These are phyloP conservation scores for Frieseomelitta varia DNA, from an alignment of 1,140 invertebrate genomes.

Conservation along the genomic window DNA sequence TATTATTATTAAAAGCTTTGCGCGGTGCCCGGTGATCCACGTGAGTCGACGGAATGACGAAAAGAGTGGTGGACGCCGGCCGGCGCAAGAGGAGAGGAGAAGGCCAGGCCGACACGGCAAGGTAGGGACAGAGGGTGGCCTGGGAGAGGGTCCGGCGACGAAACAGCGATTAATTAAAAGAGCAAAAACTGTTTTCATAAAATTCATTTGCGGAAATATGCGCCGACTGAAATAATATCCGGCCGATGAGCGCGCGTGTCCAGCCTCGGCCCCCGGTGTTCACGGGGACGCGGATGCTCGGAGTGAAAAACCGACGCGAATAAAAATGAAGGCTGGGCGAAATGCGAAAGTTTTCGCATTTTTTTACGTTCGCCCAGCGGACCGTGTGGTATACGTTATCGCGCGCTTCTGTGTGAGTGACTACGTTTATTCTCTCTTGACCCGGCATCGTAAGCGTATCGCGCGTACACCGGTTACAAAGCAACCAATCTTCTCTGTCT, in stretches of 20 bases:
- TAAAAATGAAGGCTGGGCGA: slow-evolving; percentile 62
- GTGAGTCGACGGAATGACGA: slow-evolving; percentile 49
- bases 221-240: slow-evolving; percentile 82
- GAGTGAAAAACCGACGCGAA: slow-evolving; percentile 58
- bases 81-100: neutral
- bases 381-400: slow-evolving; percentile 50
- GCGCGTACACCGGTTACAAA: slow-evolving; percentile 46
- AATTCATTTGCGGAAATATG: slow-evolving; percentile 82
- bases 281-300: slow-evolving; percentile 37
- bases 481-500: slow-evolving; percentile 47
- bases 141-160: slow-evolving; percentile 38
- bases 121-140: neutral
- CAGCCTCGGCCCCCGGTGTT: slow-evolving; percentile 26
- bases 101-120: neutral
- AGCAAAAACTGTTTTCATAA: slow-evolving; percentile 82
- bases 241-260: slow-evolving; percentile 68
- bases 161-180: slow-evolving; percentile 81
- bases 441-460: slow-evolving; percentile 48
- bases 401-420: neutral
- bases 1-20: slow-evolving; percentile 67
- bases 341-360: slow-evolving; percentile 79
- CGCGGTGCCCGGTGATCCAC: slow-evolving; percentile 49
- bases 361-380: slow-evolving; percentile 73
- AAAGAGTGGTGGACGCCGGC: slow-evolving; percentile 29
- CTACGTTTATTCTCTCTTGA: slow-evolving; percentile 47